These are phyloP conservation scores for Smutsia temminckii DNA, from an alignment of 2,797 vertebrate species.

Conservation along the genomic window DNA sequence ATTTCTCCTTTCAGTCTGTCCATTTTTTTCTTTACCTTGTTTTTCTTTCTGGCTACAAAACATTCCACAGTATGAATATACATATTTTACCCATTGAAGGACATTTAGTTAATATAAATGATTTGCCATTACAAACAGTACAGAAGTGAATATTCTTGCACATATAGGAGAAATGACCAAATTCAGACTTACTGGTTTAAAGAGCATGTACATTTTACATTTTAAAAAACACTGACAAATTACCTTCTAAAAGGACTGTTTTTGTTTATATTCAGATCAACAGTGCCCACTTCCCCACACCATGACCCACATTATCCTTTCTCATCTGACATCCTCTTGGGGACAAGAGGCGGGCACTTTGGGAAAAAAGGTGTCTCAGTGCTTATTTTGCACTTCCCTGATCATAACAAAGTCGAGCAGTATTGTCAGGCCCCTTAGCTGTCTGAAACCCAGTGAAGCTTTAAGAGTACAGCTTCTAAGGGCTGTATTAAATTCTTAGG, in stretches of 20 bases:
- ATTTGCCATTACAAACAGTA: not conserved
- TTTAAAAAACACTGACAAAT: not conserved
- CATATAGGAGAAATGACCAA: not conserved
- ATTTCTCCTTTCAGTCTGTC: not conserved
- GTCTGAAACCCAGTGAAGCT: not conserved
- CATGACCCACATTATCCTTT: not conserved
- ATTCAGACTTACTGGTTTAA: not conserved
- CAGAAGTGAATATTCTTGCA: not conserved
- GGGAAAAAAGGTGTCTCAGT: not conserved
- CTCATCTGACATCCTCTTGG: not conserved
- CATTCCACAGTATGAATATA: not conserved
- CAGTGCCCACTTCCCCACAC: not conserved
- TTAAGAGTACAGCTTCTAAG: not conserved
- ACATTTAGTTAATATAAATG: not conserved
- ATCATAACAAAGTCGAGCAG: not conserved
- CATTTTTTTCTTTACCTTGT: not conserved
- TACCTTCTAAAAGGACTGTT: not conserved
- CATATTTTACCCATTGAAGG: not conserved
- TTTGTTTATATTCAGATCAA: not conserved
- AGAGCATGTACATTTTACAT: not conserved
- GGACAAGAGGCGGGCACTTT: not conserved
- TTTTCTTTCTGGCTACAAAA: slow-evolving; percentile 17
- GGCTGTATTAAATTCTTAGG: not conserved
- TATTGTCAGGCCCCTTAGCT: not conserved
- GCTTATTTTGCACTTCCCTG: slow-evolving; percentile 1